Evolutionary conservation across 2,797 vertebrate species (phyloP).

Genomic region (Onychomys torridus): DNA sequence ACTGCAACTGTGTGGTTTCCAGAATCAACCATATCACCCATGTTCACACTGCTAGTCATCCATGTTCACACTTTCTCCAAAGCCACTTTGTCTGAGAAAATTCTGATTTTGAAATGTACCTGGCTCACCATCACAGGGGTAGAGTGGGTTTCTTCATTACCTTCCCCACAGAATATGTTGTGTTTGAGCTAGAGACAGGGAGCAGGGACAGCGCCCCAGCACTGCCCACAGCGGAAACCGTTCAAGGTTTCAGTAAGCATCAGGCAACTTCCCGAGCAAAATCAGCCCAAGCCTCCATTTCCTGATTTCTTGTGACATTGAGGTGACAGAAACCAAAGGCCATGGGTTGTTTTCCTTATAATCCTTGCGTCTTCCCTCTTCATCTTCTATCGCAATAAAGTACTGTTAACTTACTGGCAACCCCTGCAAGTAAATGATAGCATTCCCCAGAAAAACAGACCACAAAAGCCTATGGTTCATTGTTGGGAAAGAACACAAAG

Average conservation of each 20-base stretch:
- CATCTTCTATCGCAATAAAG: background rate
- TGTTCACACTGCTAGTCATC: background rate
- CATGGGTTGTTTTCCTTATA: background rate
- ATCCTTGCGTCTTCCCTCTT: slow-evolving; percentile 29
- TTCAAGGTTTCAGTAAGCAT: slow-evolving; percentile 60
- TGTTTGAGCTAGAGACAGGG: background rate
- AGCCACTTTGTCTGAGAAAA: slow-evolving; percentile 26
- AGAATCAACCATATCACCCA: background rate
- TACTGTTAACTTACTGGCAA: background rate
- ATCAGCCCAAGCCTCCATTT: slow-evolving; percentile 55
- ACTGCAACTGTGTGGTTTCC: background rate
- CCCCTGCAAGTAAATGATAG: background rate
- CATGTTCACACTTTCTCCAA: background rate
- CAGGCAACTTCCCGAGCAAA: slow-evolving; percentile 36
- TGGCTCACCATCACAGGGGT: background rate
- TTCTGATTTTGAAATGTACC: slow-evolving; percentile 48
- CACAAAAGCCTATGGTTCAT: background rate
- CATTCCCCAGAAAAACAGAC: background rate
- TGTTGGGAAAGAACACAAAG: background rate
- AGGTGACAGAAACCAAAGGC: background rate
- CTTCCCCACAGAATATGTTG: slow-evolving; percentile 43
- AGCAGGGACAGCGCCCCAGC: slow-evolving; percentile 39
- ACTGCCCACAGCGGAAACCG: slow-evolving; percentile 23
- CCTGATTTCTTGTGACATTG: slow-evolving; percentile 43
- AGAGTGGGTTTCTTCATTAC: slow-evolving; percentile 45